These are phyloP conservation scores for Crocallis elinguaria DNA, from an alignment of 2,888 invertebrate genomes.

Conservation along the genomic window DNA sequence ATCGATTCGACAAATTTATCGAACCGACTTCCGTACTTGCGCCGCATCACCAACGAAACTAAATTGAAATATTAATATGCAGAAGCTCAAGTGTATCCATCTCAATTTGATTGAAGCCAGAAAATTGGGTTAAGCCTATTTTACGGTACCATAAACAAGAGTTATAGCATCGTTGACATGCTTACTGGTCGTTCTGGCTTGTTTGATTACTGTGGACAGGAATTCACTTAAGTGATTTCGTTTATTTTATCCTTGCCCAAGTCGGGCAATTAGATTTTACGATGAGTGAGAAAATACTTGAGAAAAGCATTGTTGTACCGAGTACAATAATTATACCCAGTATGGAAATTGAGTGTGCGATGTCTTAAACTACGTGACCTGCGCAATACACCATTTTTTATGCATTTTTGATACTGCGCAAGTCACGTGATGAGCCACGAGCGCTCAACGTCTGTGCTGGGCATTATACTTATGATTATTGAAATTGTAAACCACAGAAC, in stretches of 20 bases:
- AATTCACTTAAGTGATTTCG: constrained; percentile 18
- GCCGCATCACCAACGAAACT: not conserved
- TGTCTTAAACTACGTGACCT: too few relatives aligned
- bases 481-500: too few relatives aligned
- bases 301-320: constrained; percentile 10
- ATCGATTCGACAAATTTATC: too few relatives aligned
- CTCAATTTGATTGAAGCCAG: constrained; percentile 27
- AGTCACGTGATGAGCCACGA: too few relatives aligned
- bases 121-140: constrained; percentile 31
- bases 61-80: constrained; percentile 27
- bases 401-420: too few relatives aligned
- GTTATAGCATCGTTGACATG: constrained; percentile 18
- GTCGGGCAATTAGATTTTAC: constrained; percentile 3
- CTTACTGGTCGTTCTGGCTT: constrained; percentile 6
- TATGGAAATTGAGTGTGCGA: too few relatives aligned
- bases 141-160: constrained; percentile 29
- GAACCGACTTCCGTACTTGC: too few relatives aligned
- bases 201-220: constrained; percentile 9
- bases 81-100: constrained; percentile 15
- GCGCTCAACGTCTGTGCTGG: too few relatives aligned
- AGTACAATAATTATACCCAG: not conserved
- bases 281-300: not conserved
- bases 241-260: constrained; percentile 7
- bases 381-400: too few relatives aligned
- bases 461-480: too few relatives aligned